A percentile compares a stretch with the other conserved stretches of the same genome.
phyloP scores from a whole-genome alignment of 2,888 invertebrate species.

The Acronicta alni region DNA sequence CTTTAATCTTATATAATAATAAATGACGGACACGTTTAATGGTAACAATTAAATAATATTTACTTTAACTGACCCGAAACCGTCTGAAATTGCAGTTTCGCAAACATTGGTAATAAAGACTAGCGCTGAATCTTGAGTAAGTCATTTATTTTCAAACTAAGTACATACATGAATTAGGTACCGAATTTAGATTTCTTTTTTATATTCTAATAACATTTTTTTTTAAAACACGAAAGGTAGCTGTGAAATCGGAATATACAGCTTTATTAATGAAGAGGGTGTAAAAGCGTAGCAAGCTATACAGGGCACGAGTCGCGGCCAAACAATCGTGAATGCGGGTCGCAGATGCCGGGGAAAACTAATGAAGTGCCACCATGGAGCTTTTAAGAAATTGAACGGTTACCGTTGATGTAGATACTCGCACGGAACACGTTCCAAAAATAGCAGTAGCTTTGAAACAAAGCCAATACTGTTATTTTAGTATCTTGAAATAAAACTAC shows the following conservation, averaged over 20 bases:
- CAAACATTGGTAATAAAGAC: no score
- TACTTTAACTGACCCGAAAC: no score
- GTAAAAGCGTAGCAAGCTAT: constrained; percentile 58
- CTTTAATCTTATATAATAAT: constrained; percentile 11
- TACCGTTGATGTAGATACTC: constrained; percentile 57
- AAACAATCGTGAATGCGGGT: constrained; percentile 81
- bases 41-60: no score
- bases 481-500: no score
- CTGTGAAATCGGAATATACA: constrained; percentile 60
- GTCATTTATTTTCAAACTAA: no score
- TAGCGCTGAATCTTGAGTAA: no score
- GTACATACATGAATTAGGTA: no score
- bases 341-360: constrained; percentile 76
- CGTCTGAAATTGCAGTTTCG: no score
- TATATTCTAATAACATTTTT: constrained; percentile 20
- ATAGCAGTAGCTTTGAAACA: constrained; percentile 28
- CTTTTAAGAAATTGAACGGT: constrained; percentile 83
- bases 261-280: constrained; percentile 70
- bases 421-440: constrained; percentile 34
- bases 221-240: constrained; percentile 42
- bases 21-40: no score
- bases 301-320: constrained; percentile 65
- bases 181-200: constrained; percentile 7
- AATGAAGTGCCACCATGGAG: constrained; percentile 77
- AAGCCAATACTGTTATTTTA: no score